Percentiles rank a stretch among this genome's conserved stretches.
Conservation (phyloP, 2,797 vertebrate genomes). For the Onychomys arenicola region DNA sequence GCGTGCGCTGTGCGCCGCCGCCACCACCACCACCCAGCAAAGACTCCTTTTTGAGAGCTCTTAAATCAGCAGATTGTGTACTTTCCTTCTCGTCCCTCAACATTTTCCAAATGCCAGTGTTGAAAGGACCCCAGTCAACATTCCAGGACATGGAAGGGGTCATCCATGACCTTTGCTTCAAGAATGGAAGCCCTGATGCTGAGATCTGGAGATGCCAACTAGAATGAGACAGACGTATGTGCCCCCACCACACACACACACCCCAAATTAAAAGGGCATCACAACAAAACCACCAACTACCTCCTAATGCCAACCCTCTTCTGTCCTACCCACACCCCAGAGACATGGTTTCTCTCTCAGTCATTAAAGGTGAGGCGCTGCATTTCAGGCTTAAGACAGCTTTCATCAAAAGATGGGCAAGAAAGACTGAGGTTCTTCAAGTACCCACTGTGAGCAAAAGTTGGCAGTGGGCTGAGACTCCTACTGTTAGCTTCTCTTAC, state of each 20-base stretch:
- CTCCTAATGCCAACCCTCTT: background rate
- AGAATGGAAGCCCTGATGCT: background rate
- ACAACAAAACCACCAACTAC: background rate
- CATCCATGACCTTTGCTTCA: background rate
- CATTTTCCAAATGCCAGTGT: background rate
- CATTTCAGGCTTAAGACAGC: rapidly evolving
- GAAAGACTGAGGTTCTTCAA: background rate
- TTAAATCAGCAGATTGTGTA: background rate
- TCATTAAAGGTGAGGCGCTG: rapidly evolving
- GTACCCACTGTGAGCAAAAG: background rate
- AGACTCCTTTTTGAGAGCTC: background rate
- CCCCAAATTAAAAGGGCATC: background rate
- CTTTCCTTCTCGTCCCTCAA: background rate
- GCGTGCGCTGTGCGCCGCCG: too few species aligned
- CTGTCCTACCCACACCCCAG: background rate
- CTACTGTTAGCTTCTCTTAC: background rate
- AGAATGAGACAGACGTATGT: background rate
- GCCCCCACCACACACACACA: too few species aligned
- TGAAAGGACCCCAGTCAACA: background rate
- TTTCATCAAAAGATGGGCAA: background rate
- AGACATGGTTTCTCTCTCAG: background rate
- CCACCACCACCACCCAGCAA: too few species aligned
- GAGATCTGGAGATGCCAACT: background rate
- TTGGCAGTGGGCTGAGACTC: background rate
- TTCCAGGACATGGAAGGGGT: background rate